Evolutionary conservation across 2,113 vertebrate genomes (phyloP).

Genomic region (Semnornis frantzii): DNA sequence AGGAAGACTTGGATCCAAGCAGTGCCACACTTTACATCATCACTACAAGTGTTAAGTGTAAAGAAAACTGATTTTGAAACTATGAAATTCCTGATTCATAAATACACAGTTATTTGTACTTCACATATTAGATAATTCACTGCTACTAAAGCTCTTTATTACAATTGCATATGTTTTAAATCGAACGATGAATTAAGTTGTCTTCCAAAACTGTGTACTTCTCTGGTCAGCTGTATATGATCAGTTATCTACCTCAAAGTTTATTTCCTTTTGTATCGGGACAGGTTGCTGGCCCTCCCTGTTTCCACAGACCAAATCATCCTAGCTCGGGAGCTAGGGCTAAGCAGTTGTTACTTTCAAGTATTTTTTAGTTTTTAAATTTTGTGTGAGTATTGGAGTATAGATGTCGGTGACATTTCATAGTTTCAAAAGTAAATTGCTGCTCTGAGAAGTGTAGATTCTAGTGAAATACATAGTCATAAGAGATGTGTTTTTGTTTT

Average conservation of each 20-base stretch:
- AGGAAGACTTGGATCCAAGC: conserved; percentile 91
- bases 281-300: conserved; percentile 97
- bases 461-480: conserved; percentile 85
- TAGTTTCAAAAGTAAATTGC: conserved; percentile 90
- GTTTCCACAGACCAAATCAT: conserved; percentile 95
- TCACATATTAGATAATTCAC: conserved; percentile 80
- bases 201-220: conserved; percentile 93
- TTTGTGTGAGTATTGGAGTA: conserved; percentile 85
- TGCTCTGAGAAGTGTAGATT: conserved; percentile 87
- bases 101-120: conserved; percentile 84
- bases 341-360: conserved; percentile 87
- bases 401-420: conserved; percentile 89
- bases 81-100: conserved; percentile 85
- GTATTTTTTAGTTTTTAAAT: conserved; percentile 87
- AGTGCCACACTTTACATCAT: conserved; percentile 91
- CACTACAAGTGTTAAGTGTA: conserved; percentile 87
- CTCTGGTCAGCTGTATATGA: conserved; percentile 92
- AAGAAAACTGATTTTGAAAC: conserved; percentile 85
- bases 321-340: conserved; percentile 94
- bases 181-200: conserved; percentile 86
- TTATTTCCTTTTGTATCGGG: conserved; percentile 91
- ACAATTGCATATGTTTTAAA: conserved; percentile 81
- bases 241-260: conserved; percentile 99
- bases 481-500: conserved; percentile 80
- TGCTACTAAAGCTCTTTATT: conserved; percentile 84